These are phyloP conservation scores for Scortum barcoo DNA, from an alignment of 2,113 vertebrate species.

Conservation along the genomic window DNA sequence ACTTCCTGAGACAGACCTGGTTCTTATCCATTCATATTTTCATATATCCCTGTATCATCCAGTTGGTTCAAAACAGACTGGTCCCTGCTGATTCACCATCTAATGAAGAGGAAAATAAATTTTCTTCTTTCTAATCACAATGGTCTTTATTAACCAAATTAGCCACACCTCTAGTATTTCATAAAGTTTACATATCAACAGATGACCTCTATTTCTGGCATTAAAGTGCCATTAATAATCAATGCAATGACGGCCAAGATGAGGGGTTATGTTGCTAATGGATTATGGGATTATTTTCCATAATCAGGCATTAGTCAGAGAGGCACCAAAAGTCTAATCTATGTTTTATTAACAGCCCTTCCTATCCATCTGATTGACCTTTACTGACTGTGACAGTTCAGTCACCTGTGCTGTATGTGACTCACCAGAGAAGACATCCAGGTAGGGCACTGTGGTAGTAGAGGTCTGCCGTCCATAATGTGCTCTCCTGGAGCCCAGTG, in stretches of 20 bases:
- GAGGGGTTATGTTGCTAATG: background rate
- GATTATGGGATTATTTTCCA: background rate
- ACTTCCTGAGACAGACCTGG: constrained; percentile 6
- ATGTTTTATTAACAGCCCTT: background rate
- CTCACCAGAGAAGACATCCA: constrained; percentile 97
- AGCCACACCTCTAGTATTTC: background rate
- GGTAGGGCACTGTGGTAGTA: constrained; percentile 77
- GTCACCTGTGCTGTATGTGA: constrained; percentile 3
- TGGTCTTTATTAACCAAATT: background rate
- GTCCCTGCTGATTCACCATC: background rate
- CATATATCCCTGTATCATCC: background rate
- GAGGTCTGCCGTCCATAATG: constrained; percentile 81
- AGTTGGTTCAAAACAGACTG: background rate
- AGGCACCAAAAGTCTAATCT: background rate
- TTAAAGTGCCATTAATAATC: background rate
- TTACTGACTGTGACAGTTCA: background rate
- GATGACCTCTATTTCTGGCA: background rate
- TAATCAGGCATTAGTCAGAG: background rate
- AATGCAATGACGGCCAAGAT: background rate
- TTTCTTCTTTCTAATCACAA: background rate
- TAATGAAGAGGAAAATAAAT: background rate
- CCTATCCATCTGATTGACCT: background rate
- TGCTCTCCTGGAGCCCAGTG: constrained; percentile 81
- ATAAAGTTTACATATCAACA: background rate
- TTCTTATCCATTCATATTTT: constrained; percentile 12